These are phyloP conservation scores for Engystomops pustulosus DNA, from an alignment of 2,113 vertebrate species.

Conservation along the genomic window DNA sequence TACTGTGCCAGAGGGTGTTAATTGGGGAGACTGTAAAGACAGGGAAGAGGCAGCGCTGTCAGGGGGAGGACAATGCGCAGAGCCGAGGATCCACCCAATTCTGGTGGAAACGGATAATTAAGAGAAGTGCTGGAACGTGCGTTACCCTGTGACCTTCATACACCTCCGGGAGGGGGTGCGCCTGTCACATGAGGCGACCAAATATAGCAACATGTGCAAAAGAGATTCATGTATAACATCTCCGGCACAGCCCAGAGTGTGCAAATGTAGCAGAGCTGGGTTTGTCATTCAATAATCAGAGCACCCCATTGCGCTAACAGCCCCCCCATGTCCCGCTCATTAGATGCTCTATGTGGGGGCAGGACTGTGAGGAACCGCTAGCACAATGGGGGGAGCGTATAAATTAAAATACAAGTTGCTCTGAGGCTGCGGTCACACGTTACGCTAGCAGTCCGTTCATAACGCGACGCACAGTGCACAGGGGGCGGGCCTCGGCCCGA, in stretches of 20 bases:
- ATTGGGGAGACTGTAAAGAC: not conserved
- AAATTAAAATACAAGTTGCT: too few species aligned
- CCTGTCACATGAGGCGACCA: not conserved
- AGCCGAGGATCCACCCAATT: not conserved
- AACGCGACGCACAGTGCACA: too few species aligned
- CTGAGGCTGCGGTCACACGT: too few species aligned
- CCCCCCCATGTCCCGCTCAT: too few species aligned
- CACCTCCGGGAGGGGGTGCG: not conserved
- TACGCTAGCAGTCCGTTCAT: too few species aligned
- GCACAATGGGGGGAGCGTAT: too few species aligned
- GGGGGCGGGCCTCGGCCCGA: too few species aligned
- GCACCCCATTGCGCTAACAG: too few species aligned
- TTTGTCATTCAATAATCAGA: not conserved
- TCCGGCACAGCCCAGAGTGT: not conserved
- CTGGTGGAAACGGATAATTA: conserved; percentile 37
- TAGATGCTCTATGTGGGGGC: too few species aligned
- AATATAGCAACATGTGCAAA: not conserved
- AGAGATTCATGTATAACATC: not conserved
- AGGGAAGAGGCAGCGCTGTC: not conserved
- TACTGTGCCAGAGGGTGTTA: not conserved
- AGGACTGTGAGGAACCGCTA: too few species aligned
- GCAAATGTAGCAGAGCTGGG: not conserved
- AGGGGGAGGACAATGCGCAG: not conserved
- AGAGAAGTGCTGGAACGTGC: not conserved
- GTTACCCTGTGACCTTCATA: not conserved